phyloP scores from a whole-genome alignment of 1,140 invertebrate species.

The Drosophila kepulauana region DNA sequence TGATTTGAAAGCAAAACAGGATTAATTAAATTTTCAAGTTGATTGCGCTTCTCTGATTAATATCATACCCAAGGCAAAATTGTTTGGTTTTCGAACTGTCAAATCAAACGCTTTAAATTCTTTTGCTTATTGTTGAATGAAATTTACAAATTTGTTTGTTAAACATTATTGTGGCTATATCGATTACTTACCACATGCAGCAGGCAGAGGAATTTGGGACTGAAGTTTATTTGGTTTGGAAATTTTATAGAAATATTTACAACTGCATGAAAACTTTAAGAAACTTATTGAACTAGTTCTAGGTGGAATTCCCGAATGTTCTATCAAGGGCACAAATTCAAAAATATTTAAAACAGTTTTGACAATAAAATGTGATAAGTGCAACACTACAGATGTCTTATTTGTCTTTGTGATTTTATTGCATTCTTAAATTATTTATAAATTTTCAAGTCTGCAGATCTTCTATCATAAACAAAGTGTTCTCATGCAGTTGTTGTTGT shows the following conservation, averaged over 20 bases:
- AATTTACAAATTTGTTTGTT: not conserved
- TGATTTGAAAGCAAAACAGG: slow-evolving; percentile 7
- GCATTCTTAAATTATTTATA: not conserved
- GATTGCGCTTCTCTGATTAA: slow-evolving; percentile 32
- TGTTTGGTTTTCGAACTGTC: not conserved
- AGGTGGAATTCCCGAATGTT: no score
- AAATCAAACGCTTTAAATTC: not conserved
- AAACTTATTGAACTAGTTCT: no score
- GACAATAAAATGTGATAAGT: no score
- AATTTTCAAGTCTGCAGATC: not conserved
- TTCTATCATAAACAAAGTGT: slow-evolving; percentile 19
- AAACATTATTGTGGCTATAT: slow-evolving; percentile 17
- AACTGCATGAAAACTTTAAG: not conserved
- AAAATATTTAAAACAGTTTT: no score
- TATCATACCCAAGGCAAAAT: not conserved
- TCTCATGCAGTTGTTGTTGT: slow-evolving; percentile 55
- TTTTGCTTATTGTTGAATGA: not conserved
- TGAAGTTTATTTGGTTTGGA: not conserved
- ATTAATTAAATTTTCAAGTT: slow-evolving; percentile 54
- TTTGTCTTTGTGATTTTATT: not conserved
- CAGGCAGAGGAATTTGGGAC: slow-evolving; percentile 39
- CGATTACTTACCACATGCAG: slow-evolving; percentile 77
- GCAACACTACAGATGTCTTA: no score
- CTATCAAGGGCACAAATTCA: no score
- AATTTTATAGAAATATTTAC: not conserved